These are phyloP conservation scores for Drosophila busckii DNA, from an alignment of 1,140 invertebrate species.

Conservation along the genomic window DNA sequence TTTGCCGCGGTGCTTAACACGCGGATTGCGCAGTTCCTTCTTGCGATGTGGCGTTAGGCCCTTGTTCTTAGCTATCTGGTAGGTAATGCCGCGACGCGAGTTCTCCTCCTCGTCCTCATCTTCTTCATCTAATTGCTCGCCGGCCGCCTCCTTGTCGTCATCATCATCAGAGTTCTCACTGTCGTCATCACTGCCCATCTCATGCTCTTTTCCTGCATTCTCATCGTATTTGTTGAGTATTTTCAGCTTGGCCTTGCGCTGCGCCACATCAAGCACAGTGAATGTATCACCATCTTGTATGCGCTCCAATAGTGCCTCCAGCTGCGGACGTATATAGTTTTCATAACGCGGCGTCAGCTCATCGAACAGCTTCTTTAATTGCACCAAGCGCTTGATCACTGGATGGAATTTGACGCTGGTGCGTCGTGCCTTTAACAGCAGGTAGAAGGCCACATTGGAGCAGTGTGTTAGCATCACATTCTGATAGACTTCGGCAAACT, in stretches of 20 bases:
- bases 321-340: slow-evolving; percentile 81
- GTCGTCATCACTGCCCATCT: not conserved
- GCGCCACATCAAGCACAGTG: slow-evolving; percentile 66
- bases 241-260: slow-evolving; percentile 62
- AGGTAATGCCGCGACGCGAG: slow-evolving; percentile 90
- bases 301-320: slow-evolving; percentile 81
- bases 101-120: slow-evolving; percentile 65
- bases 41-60: slow-evolving; percentile 93
- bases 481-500: slow-evolving; percentile 86
- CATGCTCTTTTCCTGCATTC: not conserved
- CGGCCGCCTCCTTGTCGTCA: slow-evolving; percentile 66
- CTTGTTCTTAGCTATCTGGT: slow-evolving; percentile 97
- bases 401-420: slow-evolving; percentile 88
- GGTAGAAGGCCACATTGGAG: slow-evolving; percentile 91
- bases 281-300: slow-evolving; percentile 80
- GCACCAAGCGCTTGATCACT: slow-evolving; percentile 89
- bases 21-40: slow-evolving; percentile 94
- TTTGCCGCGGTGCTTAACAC: slow-evolving; percentile 95
- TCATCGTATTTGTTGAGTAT: slow-evolving; percentile 72
- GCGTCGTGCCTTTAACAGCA: slow-evolving; percentile 88
- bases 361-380: slow-evolving; percentile 87
- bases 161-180: slow-evolving; percentile 7
- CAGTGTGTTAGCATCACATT: slow-evolving; percentile 89
- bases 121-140: slow-evolving; percentile 44
- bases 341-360: slow-evolving; percentile 82